Conservation (phyloP, 1,140 invertebrate species). For the Drosophila grimshawi region DNA sequence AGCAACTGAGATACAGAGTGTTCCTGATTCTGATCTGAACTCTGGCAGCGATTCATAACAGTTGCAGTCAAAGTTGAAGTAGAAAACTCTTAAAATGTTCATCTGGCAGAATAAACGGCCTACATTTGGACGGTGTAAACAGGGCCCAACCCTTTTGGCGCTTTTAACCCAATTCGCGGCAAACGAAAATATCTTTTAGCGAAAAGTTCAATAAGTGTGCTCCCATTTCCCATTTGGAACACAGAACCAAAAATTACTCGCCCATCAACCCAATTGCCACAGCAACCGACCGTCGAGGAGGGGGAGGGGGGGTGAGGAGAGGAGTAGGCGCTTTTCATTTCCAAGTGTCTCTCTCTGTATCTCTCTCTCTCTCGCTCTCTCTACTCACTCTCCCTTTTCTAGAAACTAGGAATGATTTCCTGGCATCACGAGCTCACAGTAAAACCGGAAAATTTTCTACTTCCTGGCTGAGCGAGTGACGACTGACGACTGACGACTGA, state of each 20-base stretch:
- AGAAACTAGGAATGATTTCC: slow-evolving; percentile 63
- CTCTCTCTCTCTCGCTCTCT: slow-evolving; percentile 7
- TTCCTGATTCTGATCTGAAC: no score
- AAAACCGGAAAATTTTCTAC: slow-evolving; percentile 81
- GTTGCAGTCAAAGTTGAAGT: slow-evolving; percentile 52
- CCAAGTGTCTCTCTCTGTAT: neutral
- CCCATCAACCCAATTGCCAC: slow-evolving; percentile 69
- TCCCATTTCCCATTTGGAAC: slow-evolving; percentile 68
- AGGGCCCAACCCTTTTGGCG: neutral
- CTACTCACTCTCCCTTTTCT: slow-evolving; percentile 4
- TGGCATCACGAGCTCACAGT: slow-evolving; percentile 68
- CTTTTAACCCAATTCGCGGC: slow-evolving; percentile 60
- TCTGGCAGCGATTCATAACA: slow-evolving; percentile 37
- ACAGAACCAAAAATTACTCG: slow-evolving; percentile 54
- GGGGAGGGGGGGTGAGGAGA: neutral
- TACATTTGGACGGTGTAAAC: slow-evolving; percentile 49
- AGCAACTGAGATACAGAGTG: neutral
- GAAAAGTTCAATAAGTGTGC: slow-evolving; percentile 81
- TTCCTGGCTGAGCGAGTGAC: slow-evolving; percentile 60
- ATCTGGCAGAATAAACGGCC: slow-evolving; percentile 64
- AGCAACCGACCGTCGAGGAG: neutral
- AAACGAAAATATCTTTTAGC: slow-evolving; percentile 75
- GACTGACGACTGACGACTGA: slow-evolving; percentile 39
- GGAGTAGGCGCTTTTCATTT: slow-evolving; percentile 61
- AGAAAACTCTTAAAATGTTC: slow-evolving; percentile 44